Conservation (phyloP, 1,140 invertebrate genomes). For the Nixonia krombeini region DNA sequence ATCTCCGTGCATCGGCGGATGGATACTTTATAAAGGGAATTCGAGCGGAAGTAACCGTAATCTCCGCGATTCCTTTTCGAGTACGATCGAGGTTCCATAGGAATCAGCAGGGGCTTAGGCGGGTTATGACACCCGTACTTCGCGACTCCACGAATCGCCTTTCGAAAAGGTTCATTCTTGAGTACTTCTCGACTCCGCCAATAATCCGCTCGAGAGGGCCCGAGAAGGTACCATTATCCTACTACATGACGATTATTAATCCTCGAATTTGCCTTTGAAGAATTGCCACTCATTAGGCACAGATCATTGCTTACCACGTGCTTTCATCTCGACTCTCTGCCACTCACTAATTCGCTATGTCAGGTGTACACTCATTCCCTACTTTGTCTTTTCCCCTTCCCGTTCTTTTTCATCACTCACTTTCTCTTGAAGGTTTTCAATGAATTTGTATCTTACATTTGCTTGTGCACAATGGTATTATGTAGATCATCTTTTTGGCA, state of each 20-base stretch:
- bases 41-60: conserved; percentile 67
- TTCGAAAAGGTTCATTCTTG: conserved; percentile 36
- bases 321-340: conserved; percentile 16
- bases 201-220: conserved; percentile 34
- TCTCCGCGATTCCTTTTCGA: conserved; percentile 64
- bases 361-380: conserved; percentile 12
- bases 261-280: conserved; percentile 31
- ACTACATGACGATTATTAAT: conserved; percentile 38
- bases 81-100: conserved; percentile 57
- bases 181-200: conserved; percentile 33
- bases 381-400: not conserved
- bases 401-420: too few species aligned
- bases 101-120: conserved; percentile 62
- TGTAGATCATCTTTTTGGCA: too few species aligned
- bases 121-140: conserved; percentile 65
- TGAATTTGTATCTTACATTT: too few species aligned
- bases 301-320: conserved; percentile 14
- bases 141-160: conserved; percentile 41
- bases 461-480: too few species aligned
- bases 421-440: too few species aligned
- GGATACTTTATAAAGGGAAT: conserved; percentile 56
- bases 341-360: conserved; percentile 20
- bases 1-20: too few species aligned
- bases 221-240: conserved; percentile 29
- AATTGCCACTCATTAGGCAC: conserved; percentile 32